Conservation (phyloP, 2,113 vertebrate species). For the Entomyzon cyanotis region DNA sequence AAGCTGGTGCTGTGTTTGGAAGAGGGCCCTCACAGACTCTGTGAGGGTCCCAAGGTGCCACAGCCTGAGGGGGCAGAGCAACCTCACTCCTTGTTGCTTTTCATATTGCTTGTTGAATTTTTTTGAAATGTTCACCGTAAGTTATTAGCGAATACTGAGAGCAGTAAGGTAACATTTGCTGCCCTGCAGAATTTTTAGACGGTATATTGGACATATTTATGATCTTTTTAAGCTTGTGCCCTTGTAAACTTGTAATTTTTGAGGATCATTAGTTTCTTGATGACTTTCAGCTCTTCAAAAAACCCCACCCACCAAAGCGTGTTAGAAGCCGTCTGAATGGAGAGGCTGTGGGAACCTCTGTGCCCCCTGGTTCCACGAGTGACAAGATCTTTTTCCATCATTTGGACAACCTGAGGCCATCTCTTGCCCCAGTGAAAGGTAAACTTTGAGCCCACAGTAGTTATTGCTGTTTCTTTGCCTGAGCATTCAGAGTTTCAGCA, state of each 20-base stretch:
- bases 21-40: not conserved
- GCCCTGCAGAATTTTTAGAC: not conserved
- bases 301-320: constrained; percentile 96
- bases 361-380: constrained; percentile 75
- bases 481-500: not conserved
- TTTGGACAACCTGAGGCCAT: constrained; percentile 93
- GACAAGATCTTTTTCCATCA: constrained; percentile 99
- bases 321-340: constrained; percentile 89
- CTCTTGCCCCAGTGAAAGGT: constrained; percentile 96
- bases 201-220: rapidly evolving
- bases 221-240: not conserved
- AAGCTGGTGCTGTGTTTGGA: not conserved
- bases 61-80: not conserved
- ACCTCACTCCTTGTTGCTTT: not conserved
- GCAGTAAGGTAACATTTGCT: not conserved
- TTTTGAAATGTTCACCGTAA: not conserved
- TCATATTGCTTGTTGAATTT: not conserved
- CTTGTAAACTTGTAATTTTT: not conserved
- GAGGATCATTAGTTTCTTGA: not conserved
- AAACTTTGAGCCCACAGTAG: not conserved
- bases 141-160: not conserved
- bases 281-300: constrained; percentile 90
- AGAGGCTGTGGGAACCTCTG: constrained; percentile 78
- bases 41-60: rapidly evolving
- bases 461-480: not conserved